Evolutionary conservation across 2,888 invertebrate genomes (phyloP).

Genomic region (Cosmorhoe ocellata): DNA sequence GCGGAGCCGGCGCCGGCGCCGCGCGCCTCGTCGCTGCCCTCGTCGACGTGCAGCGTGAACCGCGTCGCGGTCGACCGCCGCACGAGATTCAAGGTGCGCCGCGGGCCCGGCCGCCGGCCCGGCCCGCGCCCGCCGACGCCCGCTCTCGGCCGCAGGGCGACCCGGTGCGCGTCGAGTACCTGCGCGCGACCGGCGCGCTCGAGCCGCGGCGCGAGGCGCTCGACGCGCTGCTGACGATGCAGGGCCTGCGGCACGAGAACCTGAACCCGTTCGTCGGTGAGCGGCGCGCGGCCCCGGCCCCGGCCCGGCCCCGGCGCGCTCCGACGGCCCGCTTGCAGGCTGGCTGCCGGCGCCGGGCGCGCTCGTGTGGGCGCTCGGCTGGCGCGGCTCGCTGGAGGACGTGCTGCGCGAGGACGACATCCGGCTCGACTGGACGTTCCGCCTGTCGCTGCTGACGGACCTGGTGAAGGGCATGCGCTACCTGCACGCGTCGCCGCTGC

Average conservation of each 20-base stretch:
- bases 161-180: slow-evolving; percentile 92
- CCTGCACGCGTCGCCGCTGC: slow-evolving; percentile 91
- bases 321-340: no score
- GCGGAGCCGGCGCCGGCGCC: slow-evolving; percentile 85
- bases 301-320: slow-evolving; percentile 90
- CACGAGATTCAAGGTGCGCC: slow-evolving; percentile 89
- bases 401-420: slow-evolving; percentile 94
- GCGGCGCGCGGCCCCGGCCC: slow-evolving; percentile 33
- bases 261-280: slow-evolving; percentile 92
- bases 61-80: slow-evolving; percentile 84
- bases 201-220: slow-evolving; percentile 92
- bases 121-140: no score
- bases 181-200: slow-evolving; percentile 82
- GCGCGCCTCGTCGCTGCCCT: slow-evolving; percentile 68
- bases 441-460: slow-evolving; percentile 95
- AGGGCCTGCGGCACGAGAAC: slow-evolving; percentile 95
- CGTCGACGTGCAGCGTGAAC: slow-evolving; percentile 77
- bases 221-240: slow-evolving; percentile 89
- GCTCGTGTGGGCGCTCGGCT: slow-evolving; percentile 93
- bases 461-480: slow-evolving; percentile 96
- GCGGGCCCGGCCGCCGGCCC: no score
- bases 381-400: slow-evolving; percentile 93
- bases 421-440: slow-evolving; percentile 97
- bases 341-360: slow-evolving; percentile 92
- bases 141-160: slow-evolving; percentile 87